Evolutionary conservation across 2,888 invertebrate species (phyloP).

Genomic region (Cistogaster globosa): DNA sequence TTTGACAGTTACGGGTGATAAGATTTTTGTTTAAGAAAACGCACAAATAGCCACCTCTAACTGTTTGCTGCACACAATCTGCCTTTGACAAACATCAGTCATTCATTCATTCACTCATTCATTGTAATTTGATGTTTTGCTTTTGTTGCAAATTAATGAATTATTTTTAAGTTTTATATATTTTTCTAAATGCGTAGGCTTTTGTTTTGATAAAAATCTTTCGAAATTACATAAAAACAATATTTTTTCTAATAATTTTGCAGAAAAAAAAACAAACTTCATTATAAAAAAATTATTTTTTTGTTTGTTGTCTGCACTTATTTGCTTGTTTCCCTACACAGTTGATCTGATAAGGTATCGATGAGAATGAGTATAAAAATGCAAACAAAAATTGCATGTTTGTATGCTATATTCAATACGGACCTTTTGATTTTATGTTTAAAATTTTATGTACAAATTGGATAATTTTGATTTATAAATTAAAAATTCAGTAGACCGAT

Average conservation of each 20-base stretch:
- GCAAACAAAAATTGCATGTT: neutral
- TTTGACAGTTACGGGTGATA: slow-evolving; percentile 71
- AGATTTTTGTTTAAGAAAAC: slow-evolving; percentile 45
- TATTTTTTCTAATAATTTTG: slow-evolving; percentile 28
- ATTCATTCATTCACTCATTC: slow-evolving; percentile 2
- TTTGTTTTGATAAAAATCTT: slow-evolving; percentile 53
- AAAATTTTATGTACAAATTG: too few species aligned
- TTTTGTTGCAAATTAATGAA: slow-evolving; percentile 32
- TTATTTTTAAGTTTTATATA: slow-evolving; percentile 1
- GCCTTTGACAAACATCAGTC: slow-evolving; percentile 46
- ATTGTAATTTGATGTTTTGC: slow-evolving; percentile 14
- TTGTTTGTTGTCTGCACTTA: neutral
- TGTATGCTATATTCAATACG: neutral
- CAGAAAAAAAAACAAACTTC: neutral
- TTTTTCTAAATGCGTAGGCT: slow-evolving; percentile 54
- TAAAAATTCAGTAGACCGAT: too few species aligned
- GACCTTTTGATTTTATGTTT: neutral
- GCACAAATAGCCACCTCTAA: slow-evolving; percentile 49
- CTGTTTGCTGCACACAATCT: neutral
- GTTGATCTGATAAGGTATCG: slow-evolving; percentile 40
- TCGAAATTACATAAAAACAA: slow-evolving; percentile 35
- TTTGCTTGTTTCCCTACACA: slow-evolving; percentile 16
- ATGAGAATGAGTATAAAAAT: slow-evolving; percentile 7
- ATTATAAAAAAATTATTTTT: slow-evolving; percentile 16
- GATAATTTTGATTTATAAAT: too few species aligned